Conservation (phyloP, 2,888 invertebrate species). For the Eilema griseolum region DNA sequence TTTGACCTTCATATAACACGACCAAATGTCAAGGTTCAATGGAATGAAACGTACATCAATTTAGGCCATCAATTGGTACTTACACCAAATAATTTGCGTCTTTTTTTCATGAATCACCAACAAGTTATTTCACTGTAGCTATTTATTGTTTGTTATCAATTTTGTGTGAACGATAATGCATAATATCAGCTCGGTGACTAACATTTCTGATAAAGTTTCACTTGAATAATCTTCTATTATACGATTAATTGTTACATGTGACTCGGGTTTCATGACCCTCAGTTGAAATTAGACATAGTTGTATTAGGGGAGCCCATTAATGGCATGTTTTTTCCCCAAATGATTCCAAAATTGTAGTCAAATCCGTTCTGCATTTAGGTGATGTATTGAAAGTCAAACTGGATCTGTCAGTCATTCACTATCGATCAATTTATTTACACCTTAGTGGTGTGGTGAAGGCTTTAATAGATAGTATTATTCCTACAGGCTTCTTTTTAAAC, state of each 20-base stretch:
- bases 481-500: too few relatives aligned
- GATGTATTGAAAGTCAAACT: background rate
- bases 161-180: constrained; percentile 23
- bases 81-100: background rate
- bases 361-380: background rate
- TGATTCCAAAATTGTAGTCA: background rate
- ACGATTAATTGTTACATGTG: background rate
- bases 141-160: constrained; percentile 29
- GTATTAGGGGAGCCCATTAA: background rate
- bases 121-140: constrained; percentile 12
- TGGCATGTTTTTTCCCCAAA: background rate
- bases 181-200: constrained; percentile 41
- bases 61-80: constrained; percentile 1
- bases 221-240: constrained; percentile 17
- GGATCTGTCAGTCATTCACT: background rate
- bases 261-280: background rate
- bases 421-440: background rate
- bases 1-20: constrained; percentile 12
- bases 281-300: background rate
- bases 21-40: background rate
- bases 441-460: too few relatives aligned
- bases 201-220: constrained; percentile 40
- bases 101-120: constrained; percentile 34
- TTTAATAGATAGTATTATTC: too few relatives aligned
- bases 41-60: constrained; percentile 10